Conservation (phyloP, 1,140 invertebrate genomes). For the Thaumatotibia leucotreta region DNA sequence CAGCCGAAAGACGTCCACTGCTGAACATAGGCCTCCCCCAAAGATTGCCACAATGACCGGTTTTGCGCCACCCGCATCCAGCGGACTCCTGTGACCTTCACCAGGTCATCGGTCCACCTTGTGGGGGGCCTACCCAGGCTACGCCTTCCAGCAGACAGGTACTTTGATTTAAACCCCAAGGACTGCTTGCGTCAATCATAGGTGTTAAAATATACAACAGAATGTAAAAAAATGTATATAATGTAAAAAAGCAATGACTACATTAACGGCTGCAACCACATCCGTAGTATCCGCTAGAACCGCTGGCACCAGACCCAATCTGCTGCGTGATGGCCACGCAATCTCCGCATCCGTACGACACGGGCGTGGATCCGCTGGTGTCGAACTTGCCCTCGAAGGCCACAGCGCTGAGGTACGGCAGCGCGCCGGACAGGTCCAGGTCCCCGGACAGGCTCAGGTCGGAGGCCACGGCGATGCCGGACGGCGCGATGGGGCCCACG, state of each 20-base stretch:
- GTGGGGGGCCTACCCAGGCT: too few relatives aligned
- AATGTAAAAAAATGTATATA: not conserved
- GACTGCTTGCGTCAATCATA: too few relatives aligned
- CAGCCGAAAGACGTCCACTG: too few relatives aligned
- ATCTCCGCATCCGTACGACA: conserved; percentile 18
- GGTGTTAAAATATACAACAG: too few relatives aligned
- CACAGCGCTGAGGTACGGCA: conserved; percentile 5
- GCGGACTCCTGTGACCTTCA: too few relatives aligned
- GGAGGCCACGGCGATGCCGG: conserved; percentile 32
- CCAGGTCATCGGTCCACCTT: too few relatives aligned
- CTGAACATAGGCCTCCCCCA: too few relatives aligned
- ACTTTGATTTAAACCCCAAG: too few relatives aligned
- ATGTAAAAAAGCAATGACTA: not conserved
- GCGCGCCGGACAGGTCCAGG: conserved; percentile 28
- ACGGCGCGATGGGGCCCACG: conserved; percentile 28
- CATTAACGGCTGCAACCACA: not conserved
- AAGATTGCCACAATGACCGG: too few relatives aligned
- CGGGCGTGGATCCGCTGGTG: conserved; percentile 5
- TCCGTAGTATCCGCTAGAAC: not conserved
- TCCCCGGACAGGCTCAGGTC: conserved; percentile 37
- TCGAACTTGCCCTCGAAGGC: not conserved
- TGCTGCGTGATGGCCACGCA: not conserved
- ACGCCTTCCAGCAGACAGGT: too few relatives aligned
- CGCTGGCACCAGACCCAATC: not conserved
- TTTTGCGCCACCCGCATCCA: too few relatives aligned